Base-by-base conservation (phyloP, 2,888 invertebrate genomes). In the Coenonympha arcania region DNA sequence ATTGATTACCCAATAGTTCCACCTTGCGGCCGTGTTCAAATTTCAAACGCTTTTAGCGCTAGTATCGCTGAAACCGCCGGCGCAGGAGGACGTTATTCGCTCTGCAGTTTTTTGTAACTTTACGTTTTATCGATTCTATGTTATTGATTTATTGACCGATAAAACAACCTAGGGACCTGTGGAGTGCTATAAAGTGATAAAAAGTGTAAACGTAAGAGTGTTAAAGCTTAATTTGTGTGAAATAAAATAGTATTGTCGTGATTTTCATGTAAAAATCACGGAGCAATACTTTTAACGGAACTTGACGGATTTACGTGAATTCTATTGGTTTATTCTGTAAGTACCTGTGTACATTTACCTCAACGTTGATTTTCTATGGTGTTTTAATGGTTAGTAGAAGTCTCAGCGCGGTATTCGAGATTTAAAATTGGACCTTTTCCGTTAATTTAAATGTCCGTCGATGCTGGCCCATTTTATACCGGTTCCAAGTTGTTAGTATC, bases 261-360 rank as follows among this genome's bases (percentile, higher is more conserved):
- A 63, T 83, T 83, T 80, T 76, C 62, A 55, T 61, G 64, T 59
- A 63, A 68, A 79, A 83, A 83, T 77, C 74, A 63, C 76, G 68
- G 66, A 70, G 69, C 26, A 74, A 83, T 76, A 78, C 73, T 72
- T 67, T 68, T 71, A 75, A 74, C 78, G 77, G 77, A 78, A 77
- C 78, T 69, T 64, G 68, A 39, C 70, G 76, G 78, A 79, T 78
- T 78, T 68, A 61, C 47, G 34, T 68, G 64, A 67, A 66, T 75
- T 73, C 63, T 61, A 73, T 73, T 73, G 65, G 69, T 66, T n/a
- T 72, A 72, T 70, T 73, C 60, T 64, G 60, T 75, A 34, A 53
- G 57, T 39, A 39, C 22, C n/a, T n/a, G n/a, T n/a, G n/a, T n/a
- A n/a, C n/a, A n/a, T 11, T 19, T 11, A n/a, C 18, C n/a, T 37